Base-by-base conservation (phyloP, 1,140 invertebrate species). In the Drosophila arawakana region DNA sequence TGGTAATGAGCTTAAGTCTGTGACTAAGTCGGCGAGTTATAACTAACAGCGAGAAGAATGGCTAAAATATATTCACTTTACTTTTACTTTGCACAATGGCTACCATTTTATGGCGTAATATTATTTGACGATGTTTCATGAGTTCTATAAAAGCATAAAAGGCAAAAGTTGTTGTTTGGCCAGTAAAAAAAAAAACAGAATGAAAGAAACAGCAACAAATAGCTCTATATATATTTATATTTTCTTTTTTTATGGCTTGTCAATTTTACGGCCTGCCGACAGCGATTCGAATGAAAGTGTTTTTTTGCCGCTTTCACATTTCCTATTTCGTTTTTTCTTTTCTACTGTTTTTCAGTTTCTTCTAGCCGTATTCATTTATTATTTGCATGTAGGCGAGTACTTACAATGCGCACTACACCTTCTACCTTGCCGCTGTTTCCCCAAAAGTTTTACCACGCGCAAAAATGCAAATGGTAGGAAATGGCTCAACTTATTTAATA, bases 211-310 rank as follows among this genome's bases (percentile, higher is more conserved):
- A 44, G 30, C 50, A 44, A 55, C 30, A 65, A 65, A 65, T 35
- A 55, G 15, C 39, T 55, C 41, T 65, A 41, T 18, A 44, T 30
- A 54, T 52, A 34, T 52, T 47, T 55, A 47, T 11, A 25, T 49
- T 43, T 44, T 25, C 5, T 15, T 21, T 49, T 67, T 74, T 74
- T 74, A 74, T 21, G 58, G 57, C 67, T 74, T 74, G 66, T 70
- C 72, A 74, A 74, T 74, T 74, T 74, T 70, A 74, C 58, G 58
- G 72, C 58, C 72, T 62, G 66, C 50, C 72, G 59, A 74, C 66
- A 62, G 49, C 35, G 54, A 49, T 55, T 55, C 35, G 35, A 70
- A 39, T 47, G 35, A 63, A 70, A 70, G 58, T 62, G 50, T 58
- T 70, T 74, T 62, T 54, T 25, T 63, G 46, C 35, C 43, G 66